A percentile compares a stretch with the other conserved stretches of the same genome.
Conservation (phyloP, 2,797 vertebrate genomes). For the Salmo trutta region DNA sequence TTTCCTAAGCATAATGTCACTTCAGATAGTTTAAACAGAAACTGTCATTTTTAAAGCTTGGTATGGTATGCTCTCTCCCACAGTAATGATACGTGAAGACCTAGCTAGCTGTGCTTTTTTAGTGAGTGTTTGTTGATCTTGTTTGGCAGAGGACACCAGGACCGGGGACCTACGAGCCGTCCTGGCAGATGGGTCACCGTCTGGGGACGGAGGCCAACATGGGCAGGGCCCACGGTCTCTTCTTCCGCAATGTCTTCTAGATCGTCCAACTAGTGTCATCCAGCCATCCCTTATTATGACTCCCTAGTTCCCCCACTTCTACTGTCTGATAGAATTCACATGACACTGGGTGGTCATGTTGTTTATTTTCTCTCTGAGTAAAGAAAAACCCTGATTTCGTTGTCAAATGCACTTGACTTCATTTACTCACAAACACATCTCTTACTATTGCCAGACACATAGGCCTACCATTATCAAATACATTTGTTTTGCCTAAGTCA, state of each 20-base stretch:
- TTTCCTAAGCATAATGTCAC: background rate
- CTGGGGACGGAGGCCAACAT: constrained; percentile 45
- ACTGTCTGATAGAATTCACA: background rate
- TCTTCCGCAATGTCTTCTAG: constrained; percentile 71
- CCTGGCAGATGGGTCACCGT: constrained; percentile 58
- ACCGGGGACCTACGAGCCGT: constrained; percentile 70
- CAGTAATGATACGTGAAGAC: background rate
- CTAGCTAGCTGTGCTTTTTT: background rate
- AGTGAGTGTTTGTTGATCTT: constrained; percentile 8
- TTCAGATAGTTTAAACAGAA: background rate
- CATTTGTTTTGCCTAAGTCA: constrained; percentile 50
- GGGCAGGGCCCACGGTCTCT: constrained; percentile 62
- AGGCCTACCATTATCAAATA: constrained; percentile 29
- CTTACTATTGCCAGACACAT: constrained; percentile 35
- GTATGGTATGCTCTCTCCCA: background rate
- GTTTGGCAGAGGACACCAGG: constrained; percentile 71
- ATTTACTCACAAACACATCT: constrained; percentile 15
- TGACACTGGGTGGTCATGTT: background rate
- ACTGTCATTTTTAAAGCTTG: background rate
- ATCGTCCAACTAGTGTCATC: constrained; percentile 24
- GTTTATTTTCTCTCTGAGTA: background rate
- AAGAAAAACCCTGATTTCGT: constrained; percentile 7
- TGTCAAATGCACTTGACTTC: constrained; percentile 33
- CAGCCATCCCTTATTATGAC: background rate
- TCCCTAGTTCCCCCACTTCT: background rate